Evolutionary conservation across 2,888 invertebrate genomes (phyloP).

Genomic region (Synergus gifuensis): DNA sequence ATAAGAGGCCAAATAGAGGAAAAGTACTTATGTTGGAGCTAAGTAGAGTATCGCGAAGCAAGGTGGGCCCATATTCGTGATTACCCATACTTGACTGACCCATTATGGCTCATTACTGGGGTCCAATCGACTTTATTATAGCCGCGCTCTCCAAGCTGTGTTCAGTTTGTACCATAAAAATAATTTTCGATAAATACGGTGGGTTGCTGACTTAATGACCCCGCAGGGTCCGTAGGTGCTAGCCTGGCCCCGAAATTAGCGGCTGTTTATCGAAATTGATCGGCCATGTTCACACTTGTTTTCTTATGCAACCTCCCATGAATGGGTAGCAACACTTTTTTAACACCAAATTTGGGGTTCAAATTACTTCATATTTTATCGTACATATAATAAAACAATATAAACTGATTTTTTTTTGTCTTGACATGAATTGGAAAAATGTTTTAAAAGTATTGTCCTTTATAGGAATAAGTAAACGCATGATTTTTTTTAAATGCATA

Average conservation of each 20-base stretch:
- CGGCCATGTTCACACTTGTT: constrained; percentile 73
- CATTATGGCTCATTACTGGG: constrained; percentile 76
- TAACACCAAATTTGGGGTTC: background rate
- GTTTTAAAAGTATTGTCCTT: too few relatives aligned
- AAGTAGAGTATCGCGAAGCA: constrained; percentile 47
- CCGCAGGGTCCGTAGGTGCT: constrained; percentile 60
- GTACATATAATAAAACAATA: background rate
- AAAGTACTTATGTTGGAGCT: constrained; percentile 51
- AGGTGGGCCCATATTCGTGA: constrained; percentile 68
- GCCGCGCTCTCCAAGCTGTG: constrained; percentile 55
- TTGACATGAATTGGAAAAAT: too few relatives aligned
- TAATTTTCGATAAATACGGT: constrained; percentile 69
- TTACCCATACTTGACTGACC: constrained; percentile 75
- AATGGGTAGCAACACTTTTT: constrained; percentile 15
- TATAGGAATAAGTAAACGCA: too few relatives aligned
- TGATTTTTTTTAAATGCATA: too few relatives aligned
- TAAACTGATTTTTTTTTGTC: background rate
- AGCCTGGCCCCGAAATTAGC: constrained; percentile 70
- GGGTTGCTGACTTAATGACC: constrained; percentile 53
- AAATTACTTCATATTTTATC: background rate
- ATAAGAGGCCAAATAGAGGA: constrained; percentile 59
- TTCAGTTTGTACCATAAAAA: constrained; percentile 60
- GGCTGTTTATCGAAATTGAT: constrained; percentile 75
- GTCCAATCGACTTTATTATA: constrained; percentile 74
- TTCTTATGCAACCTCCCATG: constrained; percentile 57